Percentiles rank a stretch among this genome's conserved stretches.
Evolutionary conservation across 2,888 invertebrate species (phyloP).

Genomic region (Tetragnatha montana): DNA sequence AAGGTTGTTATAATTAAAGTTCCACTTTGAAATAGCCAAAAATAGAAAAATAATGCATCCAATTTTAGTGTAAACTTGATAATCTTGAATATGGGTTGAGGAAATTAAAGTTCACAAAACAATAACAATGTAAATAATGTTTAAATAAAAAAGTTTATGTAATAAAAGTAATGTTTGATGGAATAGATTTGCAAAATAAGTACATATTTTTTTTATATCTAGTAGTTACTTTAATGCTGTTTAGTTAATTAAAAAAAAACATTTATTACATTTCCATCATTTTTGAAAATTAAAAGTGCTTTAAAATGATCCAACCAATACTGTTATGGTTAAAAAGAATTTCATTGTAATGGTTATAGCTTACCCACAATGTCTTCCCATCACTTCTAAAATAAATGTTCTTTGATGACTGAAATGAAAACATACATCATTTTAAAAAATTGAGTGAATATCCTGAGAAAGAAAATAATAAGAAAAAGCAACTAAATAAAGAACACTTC

Average conservation of each 20-base stretch:
- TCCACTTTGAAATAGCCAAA: too few relatives aligned
- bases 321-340: too few relatives aligned
- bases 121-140: background rate
- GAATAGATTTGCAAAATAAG: too few relatives aligned
- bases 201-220: too few relatives aligned
- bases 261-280: background rate
- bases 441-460: too few relatives aligned
- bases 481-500: background rate
- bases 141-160: constrained; percentile 11
- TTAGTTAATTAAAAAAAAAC: background rate
- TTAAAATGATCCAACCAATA: background rate
- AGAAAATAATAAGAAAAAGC: background rate
- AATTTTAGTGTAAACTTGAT: too few relatives aligned
- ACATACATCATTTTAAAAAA: background rate
- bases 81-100: too few relatives aligned
- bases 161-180: background rate
- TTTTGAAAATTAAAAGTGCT: background rate
- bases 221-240: background rate
- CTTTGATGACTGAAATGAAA: constrained; percentile 87
- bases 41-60: too few relatives aligned
- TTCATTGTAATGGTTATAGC: constrained; percentile 77
- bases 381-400: constrained; percentile 99
- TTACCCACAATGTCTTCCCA: constrained; percentile 99
- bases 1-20: too few relatives aligned
- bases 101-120: too few relatives aligned